Base-by-base conservation (phyloP, 2,113 vertebrate species). In the Entomyzon cyanotis region DNA sequence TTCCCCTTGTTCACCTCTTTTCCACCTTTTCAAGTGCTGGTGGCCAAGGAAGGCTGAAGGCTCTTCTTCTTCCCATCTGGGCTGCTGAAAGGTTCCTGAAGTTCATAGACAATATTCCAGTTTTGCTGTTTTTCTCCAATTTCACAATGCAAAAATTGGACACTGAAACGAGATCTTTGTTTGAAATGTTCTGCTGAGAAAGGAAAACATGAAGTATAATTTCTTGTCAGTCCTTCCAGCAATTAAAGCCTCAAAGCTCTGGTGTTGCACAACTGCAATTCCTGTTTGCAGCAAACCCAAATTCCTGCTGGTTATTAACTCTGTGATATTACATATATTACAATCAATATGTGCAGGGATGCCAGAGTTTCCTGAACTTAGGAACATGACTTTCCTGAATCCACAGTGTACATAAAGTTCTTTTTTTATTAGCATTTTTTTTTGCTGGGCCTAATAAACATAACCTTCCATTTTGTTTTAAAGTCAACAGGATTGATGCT, bases 71-170 rank as follows among this genome's bases (percentile, higher is more conserved):
- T 35, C 24, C 37, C 46, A 24, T 28, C 18, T 4, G 15, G 15
- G 15, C 2, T 30, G 17, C 39, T 44, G 71, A 46, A 50, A 59
- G 9, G 13, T 47, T 25, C 59, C 50, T 10, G 7, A 20, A 70
- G 30, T 6, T 30, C 70, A 9, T 2, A 7, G 35, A 9, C 37
- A 62, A 47, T 19, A 47, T 12, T 42, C 53, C 30, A 46, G 42
- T 2, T 62, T 12, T 41, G 27, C n/a, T n/a, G 10, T 0, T 59
- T 82, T 33, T 18, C 53, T 37, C n/a, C 56, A 25, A 12, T 35
- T 21, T 44, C 35, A 21, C 3, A 15, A 14, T 37, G 0, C 5
- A 1, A 1, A 2, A 12, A 6, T 2, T 56, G 41, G 41, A 50
- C 80, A 55, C 28, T 18, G 35, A 27, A 53, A 31, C 22, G 53